Percentiles rank a stretch among this genome's conserved stretches.
Evolutionary conservation across 2,797 vertebrate genomes (phyloP).

Genomic region (Xenentodon cancila): DNA sequence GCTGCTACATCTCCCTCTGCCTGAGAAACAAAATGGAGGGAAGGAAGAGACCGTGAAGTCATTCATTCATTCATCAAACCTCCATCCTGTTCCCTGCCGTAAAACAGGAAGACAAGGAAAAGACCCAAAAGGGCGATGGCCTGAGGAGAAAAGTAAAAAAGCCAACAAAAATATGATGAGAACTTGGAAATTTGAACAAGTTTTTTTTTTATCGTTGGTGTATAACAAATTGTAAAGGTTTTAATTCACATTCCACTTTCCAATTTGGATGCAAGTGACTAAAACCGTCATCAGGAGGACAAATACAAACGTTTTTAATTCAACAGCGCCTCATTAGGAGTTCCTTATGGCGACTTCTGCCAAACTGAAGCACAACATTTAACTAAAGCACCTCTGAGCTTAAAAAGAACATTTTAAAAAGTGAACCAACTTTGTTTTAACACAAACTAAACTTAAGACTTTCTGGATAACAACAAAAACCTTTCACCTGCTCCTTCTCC

Average conservation of each 20-base stretch:
- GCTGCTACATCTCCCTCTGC: conserved; percentile 96
- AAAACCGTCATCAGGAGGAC: neutral
- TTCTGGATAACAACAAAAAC: too few species aligned
- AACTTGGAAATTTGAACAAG: too few species aligned
- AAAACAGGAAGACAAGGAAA: conserved; percentile 19
- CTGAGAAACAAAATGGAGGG: conserved; percentile 65
- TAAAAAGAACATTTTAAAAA: neutral
- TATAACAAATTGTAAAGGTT: too few species aligned
- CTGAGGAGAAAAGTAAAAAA: neutral
- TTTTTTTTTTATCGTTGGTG: too few species aligned
- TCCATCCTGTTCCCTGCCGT: neutral
- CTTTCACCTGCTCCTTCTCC: too few species aligned
- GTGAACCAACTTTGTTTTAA: neutral
- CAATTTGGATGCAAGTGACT: too few species aligned
- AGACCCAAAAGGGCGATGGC: neutral
- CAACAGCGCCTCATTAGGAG: neutral
- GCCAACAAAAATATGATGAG: neutral
- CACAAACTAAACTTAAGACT: too few species aligned
- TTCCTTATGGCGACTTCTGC: conserved; percentile 4
- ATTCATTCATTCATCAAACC: conserved; percentile 36
- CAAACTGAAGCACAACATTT: too few species aligned
- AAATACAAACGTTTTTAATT: conserved; percentile 2
- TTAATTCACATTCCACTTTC: too few species aligned
- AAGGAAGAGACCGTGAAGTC: conserved; percentile 18
- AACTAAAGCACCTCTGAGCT: conserved; percentile 1